Evolutionary conservation across 2,797 vertebrate species (phyloP).

Genomic region (Cynodonichthys magdalenae): DNA sequence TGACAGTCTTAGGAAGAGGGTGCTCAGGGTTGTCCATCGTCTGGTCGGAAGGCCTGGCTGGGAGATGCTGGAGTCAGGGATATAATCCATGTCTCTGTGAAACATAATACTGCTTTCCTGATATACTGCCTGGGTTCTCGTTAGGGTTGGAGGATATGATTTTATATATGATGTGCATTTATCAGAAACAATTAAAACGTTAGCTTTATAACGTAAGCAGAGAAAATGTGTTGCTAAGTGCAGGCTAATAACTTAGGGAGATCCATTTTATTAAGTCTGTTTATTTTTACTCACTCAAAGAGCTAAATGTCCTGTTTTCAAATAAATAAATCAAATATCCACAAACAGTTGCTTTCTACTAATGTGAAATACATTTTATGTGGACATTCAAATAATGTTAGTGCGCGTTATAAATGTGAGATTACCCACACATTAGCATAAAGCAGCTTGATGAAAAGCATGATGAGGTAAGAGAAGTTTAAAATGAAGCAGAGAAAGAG

Average conservation of each 20-base stretch:
- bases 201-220: conserved; percentile 34
- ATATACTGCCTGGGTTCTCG: conserved; percentile 4
- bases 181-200: conserved; percentile 32
- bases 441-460: conserved; percentile 59
- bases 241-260: conserved; percentile 69
- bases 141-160: too few relatives aligned
- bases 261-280: conserved; percentile 62
- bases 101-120: too few relatives aligned
- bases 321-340: too few relatives aligned
- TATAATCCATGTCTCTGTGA: too few relatives aligned
- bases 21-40: too few relatives aligned
- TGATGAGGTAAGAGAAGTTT: conserved; percentile 38
- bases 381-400: conserved; percentile 7
- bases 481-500: conserved; percentile 47
- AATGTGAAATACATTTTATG: conserved; percentile 27
- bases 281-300: conserved; percentile 63
- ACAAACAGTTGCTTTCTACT: conserved; percentile 25
- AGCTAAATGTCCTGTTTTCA: conserved; percentile 36
- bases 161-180: conserved; percentile 28
- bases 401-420: conserved; percentile 1
- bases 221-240: conserved; percentile 60
- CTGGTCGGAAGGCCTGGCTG: too few relatives aligned
- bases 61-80: too few relatives aligned
- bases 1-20: too few relatives aligned
- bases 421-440: conserved; percentile 64